Evolutionary conservation across 2,888 invertebrate species (phyloP).

Genomic region (Agriopis marginaria): DNA sequence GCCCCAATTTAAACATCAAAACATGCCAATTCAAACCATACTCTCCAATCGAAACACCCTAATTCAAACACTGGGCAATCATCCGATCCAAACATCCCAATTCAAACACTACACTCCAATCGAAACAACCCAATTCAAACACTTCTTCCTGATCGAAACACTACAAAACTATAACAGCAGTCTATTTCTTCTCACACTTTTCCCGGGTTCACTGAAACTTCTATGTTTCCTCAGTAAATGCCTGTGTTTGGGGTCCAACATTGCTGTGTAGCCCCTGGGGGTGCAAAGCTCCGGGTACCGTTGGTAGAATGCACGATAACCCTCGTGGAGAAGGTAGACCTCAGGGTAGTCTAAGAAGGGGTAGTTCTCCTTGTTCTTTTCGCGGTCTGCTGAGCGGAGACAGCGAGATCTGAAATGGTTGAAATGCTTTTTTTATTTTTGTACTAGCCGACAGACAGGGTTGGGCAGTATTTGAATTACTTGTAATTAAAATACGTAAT

Average conservation of each 20-base stretch:
- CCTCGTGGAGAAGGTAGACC: conserved; percentile 95
- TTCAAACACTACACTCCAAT: conserved; percentile 1
- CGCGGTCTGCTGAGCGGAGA: conserved; percentile 93
- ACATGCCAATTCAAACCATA: neutral
- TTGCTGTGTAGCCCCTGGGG: conserved; percentile 91
- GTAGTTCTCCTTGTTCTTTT: conserved; percentile 92
- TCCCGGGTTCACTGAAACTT: conserved; percentile 47
- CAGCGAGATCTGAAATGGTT: conserved; percentile 89
- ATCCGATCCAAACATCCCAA: neutral
- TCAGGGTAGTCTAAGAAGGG: conserved; percentile 96
- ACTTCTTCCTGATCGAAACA: neutral
- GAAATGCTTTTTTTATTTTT: neutral
- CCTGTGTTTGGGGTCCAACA: conserved; percentile 93
- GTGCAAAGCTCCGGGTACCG: conserved; percentile 88
- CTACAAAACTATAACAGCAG: conserved; percentile 43
- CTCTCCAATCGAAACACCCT: neutral
- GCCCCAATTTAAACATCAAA: neutral
- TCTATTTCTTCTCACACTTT: conserved; percentile 47
- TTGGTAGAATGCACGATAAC: conserved; percentile 89
- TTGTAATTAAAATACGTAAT: conserved; percentile 58
- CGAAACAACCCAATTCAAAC: neutral
- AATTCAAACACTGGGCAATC: neutral
- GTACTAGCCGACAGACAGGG: conserved; percentile 1
- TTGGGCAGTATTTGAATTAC: conserved; percentile 47
- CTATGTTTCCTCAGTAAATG: conserved; percentile 87